Conservation (phyloP, 2,113 vertebrate species). For the Motacilla tschutschensis region DNA sequence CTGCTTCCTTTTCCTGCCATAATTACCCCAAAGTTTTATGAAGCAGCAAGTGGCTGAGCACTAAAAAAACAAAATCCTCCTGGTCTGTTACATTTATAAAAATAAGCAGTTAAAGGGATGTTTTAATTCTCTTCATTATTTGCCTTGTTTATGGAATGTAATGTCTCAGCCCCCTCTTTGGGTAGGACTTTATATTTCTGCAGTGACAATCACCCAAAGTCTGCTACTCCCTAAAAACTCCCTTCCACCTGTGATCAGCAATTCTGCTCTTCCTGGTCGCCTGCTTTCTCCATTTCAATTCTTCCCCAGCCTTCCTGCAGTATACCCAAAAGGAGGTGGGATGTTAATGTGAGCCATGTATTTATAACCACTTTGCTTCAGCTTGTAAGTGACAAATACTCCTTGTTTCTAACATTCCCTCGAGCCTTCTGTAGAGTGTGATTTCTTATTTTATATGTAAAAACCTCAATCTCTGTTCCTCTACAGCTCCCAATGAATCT, state of each 20-base stretch:
- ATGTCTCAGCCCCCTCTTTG: background rate
- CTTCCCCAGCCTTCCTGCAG: background rate
- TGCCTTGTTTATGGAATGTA: background rate
- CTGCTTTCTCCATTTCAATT: background rate
- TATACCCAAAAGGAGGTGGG: background rate
- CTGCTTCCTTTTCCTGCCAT: background rate
- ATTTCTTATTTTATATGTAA: constrained; percentile 39
- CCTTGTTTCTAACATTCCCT: constrained; percentile 36
- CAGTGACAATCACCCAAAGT: background rate
- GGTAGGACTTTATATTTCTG: background rate
- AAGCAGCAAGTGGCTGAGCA: background rate
- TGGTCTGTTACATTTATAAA: background rate
- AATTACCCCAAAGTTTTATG: background rate
- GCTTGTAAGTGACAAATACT: constrained; percentile 47
- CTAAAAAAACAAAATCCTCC: background rate
- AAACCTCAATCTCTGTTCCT: constrained; percentile 22
- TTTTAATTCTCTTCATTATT: background rate
- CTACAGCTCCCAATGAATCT: constrained; percentile 15
- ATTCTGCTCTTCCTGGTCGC: no score
- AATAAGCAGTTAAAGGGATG: background rate
- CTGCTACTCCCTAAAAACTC: background rate
- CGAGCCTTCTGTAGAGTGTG: background rate
- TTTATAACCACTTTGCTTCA: constrained; percentile 33
- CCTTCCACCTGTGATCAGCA: background rate
- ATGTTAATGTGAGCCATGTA: background rate